A percentile compares a stretch with the other conserved stretches of the same genome.
Conservation (phyloP, 2,888 invertebrate species). For the Apomyelois bistriatella region DNA sequence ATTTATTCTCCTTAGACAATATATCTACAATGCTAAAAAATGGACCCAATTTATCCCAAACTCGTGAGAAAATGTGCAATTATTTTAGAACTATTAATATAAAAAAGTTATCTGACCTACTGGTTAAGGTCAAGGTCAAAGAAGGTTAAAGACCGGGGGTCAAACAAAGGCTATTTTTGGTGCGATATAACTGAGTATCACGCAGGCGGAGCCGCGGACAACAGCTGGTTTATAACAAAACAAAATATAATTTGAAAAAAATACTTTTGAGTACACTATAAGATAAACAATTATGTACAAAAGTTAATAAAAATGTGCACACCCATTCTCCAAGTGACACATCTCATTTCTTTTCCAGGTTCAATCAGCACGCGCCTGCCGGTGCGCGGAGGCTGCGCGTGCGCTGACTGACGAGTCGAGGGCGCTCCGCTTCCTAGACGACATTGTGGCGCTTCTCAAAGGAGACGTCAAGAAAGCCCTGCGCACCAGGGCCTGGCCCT, state of each 20-base stretch:
- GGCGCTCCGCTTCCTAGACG: slow-evolving; percentile 75
- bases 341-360: slow-evolving; percentile 33
- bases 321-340: no score
- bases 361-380: slow-evolving; percentile 57
- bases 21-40: not conserved
- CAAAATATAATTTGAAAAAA: no score
- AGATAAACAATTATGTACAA: no score
- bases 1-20: not conserved
- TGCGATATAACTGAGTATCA: no score
- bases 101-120: no score
- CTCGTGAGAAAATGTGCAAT: not conserved
- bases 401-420: slow-evolving; percentile 66
- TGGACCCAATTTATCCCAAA: not conserved
- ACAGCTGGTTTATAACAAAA: no score
- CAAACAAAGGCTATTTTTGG: no score
- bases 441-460: slow-evolving; percentile 74
- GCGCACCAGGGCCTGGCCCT: slow-evolving; percentile 62
- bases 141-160: no score
- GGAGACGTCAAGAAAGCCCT: slow-evolving; percentile 65
- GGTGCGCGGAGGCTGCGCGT: slow-evolving; percentile 67
- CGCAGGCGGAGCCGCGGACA: no score
- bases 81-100: not conserved
- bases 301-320: no score
- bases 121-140: no score
- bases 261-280: no score